Evolutionary conservation across 2,888 invertebrate genomes (phyloP).

Genomic region (Muscina levida): DNA sequence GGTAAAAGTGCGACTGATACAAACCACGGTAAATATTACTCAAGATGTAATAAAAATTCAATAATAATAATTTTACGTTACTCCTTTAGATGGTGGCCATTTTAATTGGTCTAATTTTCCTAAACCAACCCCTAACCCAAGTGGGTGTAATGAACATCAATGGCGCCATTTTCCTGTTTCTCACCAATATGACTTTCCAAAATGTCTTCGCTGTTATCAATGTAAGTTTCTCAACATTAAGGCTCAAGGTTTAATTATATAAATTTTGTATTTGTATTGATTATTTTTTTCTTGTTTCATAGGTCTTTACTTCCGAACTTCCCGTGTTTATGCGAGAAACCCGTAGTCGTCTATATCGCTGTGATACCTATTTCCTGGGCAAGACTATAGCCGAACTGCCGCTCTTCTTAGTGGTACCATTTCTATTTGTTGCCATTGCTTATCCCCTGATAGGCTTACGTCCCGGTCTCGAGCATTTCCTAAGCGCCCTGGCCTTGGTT

Average conservation of each 20-base stretch:
- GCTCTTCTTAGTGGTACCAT: constrained; percentile 89
- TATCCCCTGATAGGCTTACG: constrained; percentile 95
- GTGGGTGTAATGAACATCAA: constrained; percentile 97
- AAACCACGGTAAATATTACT: constrained; percentile 94
- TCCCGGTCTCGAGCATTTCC: constrained; percentile 85
- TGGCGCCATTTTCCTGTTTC: constrained; percentile 93
- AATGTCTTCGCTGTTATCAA: constrained; percentile 97
- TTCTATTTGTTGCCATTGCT: constrained; percentile 89
- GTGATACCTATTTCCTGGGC: constrained; percentile 93
- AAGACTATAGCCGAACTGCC: constrained; percentile 95
- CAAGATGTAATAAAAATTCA: too few species aligned
- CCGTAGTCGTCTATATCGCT: constrained; percentile 93
- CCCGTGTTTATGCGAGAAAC: constrained; percentile 94
- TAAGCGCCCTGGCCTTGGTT: constrained; percentile 86
- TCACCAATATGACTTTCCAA: constrained; percentile 96
- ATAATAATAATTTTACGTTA: too few species aligned
- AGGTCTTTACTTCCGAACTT: constrained; percentile 94
- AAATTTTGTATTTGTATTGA: background rate
- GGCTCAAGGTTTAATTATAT: background rate
- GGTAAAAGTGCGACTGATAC: constrained; percentile 91
- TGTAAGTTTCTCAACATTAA: constrained; percentile 82
- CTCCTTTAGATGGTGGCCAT: constrained; percentile 94
- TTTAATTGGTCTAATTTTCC: constrained; percentile 93
- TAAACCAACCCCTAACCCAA: constrained; percentile 89
- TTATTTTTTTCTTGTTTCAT: constrained; percentile 68